Percentiles rank a stretch among this genome's conserved stretches.
phyloP scores from a whole-genome alignment of 2,888 invertebrate genomes.

The Hemithea aestivaria region DNA sequence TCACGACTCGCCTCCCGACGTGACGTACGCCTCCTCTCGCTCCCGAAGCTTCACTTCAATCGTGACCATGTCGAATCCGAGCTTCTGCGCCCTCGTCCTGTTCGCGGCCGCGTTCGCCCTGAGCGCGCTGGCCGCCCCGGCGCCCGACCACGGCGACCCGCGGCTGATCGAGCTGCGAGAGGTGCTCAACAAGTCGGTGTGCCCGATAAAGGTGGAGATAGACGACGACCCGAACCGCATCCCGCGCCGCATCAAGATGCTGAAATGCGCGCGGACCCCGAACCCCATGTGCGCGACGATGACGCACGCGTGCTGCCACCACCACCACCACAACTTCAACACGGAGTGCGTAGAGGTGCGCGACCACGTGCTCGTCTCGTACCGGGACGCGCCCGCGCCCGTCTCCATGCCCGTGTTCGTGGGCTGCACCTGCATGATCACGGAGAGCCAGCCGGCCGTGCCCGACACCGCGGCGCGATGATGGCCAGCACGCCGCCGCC shows the following conservation, averaged over 20 bases:
- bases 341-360: slow-evolving; percentile 64
- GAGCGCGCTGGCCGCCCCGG: slow-evolving; percentile 19
- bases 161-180: slow-evolving; percentile 41
- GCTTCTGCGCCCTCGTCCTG: slow-evolving; percentile 21
- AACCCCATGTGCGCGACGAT: slow-evolving; percentile 51
- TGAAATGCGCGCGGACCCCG: slow-evolving; percentile 53
- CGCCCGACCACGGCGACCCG: slow-evolving; percentile 29
- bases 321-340: slow-evolving; percentile 45
- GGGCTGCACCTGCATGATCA: slow-evolving; percentile 67
- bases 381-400: slow-evolving; percentile 32
- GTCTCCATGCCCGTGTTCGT: slow-evolving; percentile 49
- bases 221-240: slow-evolving; percentile 51
- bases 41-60: not conserved
- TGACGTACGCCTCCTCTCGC: slow-evolving; percentile 15
- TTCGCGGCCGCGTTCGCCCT: slow-evolving; percentile 16
- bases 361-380: slow-evolving; percentile 62
- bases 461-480: too few species aligned
- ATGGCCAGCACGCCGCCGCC: slow-evolving; percentile 40
- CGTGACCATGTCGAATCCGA: slow-evolving; percentile 17
- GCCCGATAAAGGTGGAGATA: slow-evolving; percentile 53
- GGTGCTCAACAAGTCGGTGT: slow-evolving; percentile 57
- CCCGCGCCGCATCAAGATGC: slow-evolving; percentile 61
- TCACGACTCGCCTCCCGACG: slow-evolving; percentile 15
- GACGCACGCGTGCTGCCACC: slow-evolving; percentile 59
- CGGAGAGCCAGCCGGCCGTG: slow-evolving; percentile 33